Base-by-base conservation (phyloP, 2,797 vertebrate genomes). In the Pseudocheirus occidentalis region DNA sequence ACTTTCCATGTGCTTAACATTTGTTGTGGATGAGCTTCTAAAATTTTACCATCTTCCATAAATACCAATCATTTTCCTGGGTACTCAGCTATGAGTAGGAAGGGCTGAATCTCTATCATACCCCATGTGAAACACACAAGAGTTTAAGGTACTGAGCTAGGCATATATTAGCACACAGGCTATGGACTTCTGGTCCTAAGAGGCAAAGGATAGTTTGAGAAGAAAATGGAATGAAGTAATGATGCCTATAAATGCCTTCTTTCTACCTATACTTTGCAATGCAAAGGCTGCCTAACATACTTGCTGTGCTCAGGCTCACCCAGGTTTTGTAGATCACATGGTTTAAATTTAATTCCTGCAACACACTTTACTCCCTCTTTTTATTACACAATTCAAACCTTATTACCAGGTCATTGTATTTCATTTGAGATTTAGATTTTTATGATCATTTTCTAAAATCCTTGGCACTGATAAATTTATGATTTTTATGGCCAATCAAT, bases 401-500 rank as follows among this genome's bases (percentile, higher is more conserved):
- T 96, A 95, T 95, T 96, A 96, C 91, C 53, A 53, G 91, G 94
- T 91, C 95, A 94, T 91, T 94, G 93, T 90, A 94, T 95, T 96
- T 92, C 92, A 56, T 53, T 87, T 54, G 89, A 96, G 53, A 95
- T 93, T 95, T 54, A 87, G 50, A 54, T 92, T 96, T 93, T 94
- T 95, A 96, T 93, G 92, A 94, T 95, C 94, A 89, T 94, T 97
- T 91, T 97, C 90, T 95, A 90, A 93, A 93, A 89, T 95, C 54
- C 90, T 62, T 53, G 93, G 92, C 93, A 56, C 92, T 95, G 95
- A 97, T 96, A 97, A 96, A 96, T 96, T 50, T 96, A 91, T 94
- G 96, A 34, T 92, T 97, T 98, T 97, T 98, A 97, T 95, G 95
- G 89, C 91, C 62, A 87, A 95, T 96, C 97, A 97, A 98, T 97